Evolutionary conservation across 2,888 invertebrate species (phyloP).

Genomic region (Drosophila meridionalis): DNA sequence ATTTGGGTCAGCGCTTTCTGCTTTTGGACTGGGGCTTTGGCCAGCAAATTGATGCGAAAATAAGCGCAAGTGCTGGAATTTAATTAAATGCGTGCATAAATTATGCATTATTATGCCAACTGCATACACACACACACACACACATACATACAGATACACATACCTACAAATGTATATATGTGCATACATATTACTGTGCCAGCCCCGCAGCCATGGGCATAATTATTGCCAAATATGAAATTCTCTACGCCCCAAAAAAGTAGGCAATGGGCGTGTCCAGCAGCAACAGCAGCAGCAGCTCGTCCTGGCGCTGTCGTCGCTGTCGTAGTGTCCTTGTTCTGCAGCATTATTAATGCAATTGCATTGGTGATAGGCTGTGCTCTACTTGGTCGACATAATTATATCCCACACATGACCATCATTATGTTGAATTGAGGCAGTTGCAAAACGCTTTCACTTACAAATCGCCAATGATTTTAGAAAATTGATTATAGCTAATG

Average conservation of each 20-base stretch:
- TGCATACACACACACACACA: slow-evolving; percentile 20
- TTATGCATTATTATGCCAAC: slow-evolving; percentile 72
- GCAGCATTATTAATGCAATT: slow-evolving; percentile 72
- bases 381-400: slow-evolving; percentile 49
- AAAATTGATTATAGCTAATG: background rate
- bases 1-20: slow-evolving; percentile 60
- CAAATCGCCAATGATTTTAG: slow-evolving; percentile 3
- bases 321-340: slow-evolving; percentile 30
- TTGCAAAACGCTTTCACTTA: slow-evolving; percentile 23
- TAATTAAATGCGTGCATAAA: slow-evolving; percentile 80
- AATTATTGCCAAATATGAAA: slow-evolving; percentile 76
- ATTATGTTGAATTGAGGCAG: slow-evolving; percentile 10
- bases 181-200: slow-evolving; percentile 1
- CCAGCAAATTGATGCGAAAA: slow-evolving; percentile 43
- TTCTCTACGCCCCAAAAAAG: slow-evolving; percentile 63
- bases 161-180: background rate
- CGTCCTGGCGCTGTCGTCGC: slow-evolving; percentile 25
- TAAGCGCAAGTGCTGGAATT: slow-evolving; percentile 71
- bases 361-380: slow-evolving; percentile 37
- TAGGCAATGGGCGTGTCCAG: slow-evolving; percentile 39
- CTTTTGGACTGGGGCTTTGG: background rate
- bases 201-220: slow-evolving; percentile 46
- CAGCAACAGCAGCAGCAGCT: slow-evolving; percentile 10
- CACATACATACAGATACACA: slow-evolving; percentile 9
- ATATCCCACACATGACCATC: slow-evolving; percentile 28